Conservation (phyloP, 1,140 invertebrate species). For the Drosophila melanogaster region DNA sequence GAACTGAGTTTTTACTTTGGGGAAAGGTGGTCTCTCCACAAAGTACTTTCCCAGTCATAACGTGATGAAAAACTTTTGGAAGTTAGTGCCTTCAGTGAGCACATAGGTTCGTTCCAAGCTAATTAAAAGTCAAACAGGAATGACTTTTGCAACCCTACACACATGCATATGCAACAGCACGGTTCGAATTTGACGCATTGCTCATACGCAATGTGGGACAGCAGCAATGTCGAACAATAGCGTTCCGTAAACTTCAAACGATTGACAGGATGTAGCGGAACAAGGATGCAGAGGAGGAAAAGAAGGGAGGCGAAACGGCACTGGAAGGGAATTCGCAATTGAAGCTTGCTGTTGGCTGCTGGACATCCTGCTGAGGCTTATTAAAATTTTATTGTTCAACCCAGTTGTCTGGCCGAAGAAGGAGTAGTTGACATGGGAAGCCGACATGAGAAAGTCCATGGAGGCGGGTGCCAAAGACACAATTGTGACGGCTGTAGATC, state of each 20-base stretch:
- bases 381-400: constrained; percentile 65
- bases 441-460: constrained; percentile 6
- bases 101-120: constrained; percentile 16
- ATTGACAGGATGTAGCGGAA: constrained; percentile 14
- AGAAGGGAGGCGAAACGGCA: neutral
- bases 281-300: neutral
- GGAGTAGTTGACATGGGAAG: constrained; percentile 38
- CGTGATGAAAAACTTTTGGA: neutral
- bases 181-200: constrained; percentile 39
- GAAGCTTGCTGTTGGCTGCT: constrained; percentile 12
- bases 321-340: constrained; percentile 23
- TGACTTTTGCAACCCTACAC: neutral
- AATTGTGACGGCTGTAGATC: constrained; percentile 4
- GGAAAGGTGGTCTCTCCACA: constrained; percentile 1
- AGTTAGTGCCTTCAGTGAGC: neutral
- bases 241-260: constrained; percentile 20
- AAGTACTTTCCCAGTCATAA: constrained; percentile 26
- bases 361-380: constrained; percentile 48
- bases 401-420: constrained; percentile 35
- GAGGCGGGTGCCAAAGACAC: constrained; percentile 20
- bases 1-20: neutral
- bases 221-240: constrained; percentile 35
- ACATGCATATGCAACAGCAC: constrained; percentile 11
- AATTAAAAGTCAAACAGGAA: constrained; percentile 45
- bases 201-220: constrained; percentile 49